Evolutionary conservation across 2,888 invertebrate genomes (phyloP), one percentile per base, ranked within the genome.

Genomic region (Hirudinaria manillensis): DNA sequence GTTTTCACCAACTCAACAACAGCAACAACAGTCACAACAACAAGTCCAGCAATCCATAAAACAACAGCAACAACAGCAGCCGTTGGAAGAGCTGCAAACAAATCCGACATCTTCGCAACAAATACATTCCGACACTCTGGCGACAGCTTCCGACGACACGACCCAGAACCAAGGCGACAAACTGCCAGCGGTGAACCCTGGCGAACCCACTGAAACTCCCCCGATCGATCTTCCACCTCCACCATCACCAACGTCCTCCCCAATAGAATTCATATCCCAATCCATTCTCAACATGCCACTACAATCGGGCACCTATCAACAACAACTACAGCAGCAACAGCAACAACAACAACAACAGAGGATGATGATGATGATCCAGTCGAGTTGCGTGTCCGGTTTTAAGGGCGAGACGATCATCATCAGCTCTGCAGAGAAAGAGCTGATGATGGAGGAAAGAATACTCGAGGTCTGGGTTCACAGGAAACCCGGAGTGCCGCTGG

Each of bases 91-190:
- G 29, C 61, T 19, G 21, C 3, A 61, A 21, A 10, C 3, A n/a
- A 70, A 61, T 13, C 34, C n/a, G 34, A 70, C 34, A 24, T 21
- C 34, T 7, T n/a, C 7, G 61, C 61, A 61, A 21, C 32, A 70
- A 38, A 16, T 13, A 36, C 7, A 70, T 19, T 1, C 16, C 19
- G 32, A 19, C n/a, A 7, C 7, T 32, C 82, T 70, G 81, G 83
- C 75, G 70, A 13, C 7, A 7, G n/a, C 61, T 29, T 24, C 34
- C 68, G 34, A 2, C 68, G 34, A 2, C 68, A 3, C 1, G 16
- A 34, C 16, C 24, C 13, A 61, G 7, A 61, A 29, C 61, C 24
- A 61, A 61, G 61, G 10, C 61, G 21, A 24, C 45, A 3, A 45
- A 45, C 45, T 6, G 4, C 29, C 61, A 7, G 13, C 6, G 24